These are phyloP conservation scores for Caenorhabditis afra DNA, from an alignment of 2,888 invertebrate genomes.

Conservation along the genomic window DNA sequence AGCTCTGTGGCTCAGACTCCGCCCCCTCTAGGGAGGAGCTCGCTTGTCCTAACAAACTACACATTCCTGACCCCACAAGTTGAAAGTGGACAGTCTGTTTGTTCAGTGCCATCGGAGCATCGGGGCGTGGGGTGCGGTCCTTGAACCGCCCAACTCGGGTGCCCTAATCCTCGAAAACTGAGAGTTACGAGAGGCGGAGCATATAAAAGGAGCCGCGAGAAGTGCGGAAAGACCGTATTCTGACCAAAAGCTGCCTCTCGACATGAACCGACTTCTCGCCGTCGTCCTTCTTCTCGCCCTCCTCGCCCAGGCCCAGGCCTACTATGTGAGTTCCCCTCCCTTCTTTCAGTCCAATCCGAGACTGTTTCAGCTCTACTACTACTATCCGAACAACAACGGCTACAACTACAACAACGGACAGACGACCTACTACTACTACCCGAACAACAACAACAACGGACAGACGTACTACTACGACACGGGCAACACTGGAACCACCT, in stretches of 20 bases:
- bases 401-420: slow-evolving; percentile 35
- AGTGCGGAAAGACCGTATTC: too few relatives aligned
- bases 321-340: slow-evolving; percentile 41
- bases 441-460: slow-evolving; percentile 42
- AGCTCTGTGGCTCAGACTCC: neutral
- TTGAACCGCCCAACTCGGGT: slow-evolving; percentile 21
- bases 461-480: slow-evolving; percentile 42
- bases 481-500: slow-evolving; percentile 41
- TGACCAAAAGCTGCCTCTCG: neutral
- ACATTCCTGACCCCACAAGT: slow-evolving; percentile 44
- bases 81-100: slow-evolving; percentile 50
- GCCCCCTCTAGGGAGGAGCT: slow-evolving; percentile 17
- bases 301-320: slow-evolving; percentile 45
- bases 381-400: slow-evolving; percentile 45
- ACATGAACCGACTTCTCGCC: slow-evolving; percentile 42
- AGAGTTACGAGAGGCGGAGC: slow-evolving; percentile 3
- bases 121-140: too few relatives aligned
- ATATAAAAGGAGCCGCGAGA: slow-evolving; percentile 18
- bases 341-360: neutral
- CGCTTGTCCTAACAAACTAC: slow-evolving; percentile 12
- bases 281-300: slow-evolving; percentile 35
- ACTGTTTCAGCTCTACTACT: slow-evolving; percentile 54
- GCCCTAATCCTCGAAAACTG: neutral
- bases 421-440: slow-evolving; percentile 44
- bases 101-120: slow-evolving; percentile 36